Conservation (phyloP, 2,888 invertebrate species). For the Athrips mouffetella region DNA sequence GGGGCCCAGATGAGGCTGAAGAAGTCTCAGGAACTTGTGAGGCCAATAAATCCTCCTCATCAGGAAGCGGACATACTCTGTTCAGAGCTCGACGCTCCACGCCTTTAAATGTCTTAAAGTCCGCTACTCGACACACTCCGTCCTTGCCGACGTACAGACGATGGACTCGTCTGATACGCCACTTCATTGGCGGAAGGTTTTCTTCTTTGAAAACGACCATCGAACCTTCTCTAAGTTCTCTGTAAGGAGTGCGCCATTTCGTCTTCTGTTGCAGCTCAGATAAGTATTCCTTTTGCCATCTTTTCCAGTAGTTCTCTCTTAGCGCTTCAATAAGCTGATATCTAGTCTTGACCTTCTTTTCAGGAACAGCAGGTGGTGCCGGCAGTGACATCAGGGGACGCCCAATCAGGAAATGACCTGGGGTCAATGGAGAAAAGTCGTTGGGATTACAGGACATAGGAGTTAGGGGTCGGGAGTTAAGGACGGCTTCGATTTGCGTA, state of each 20-base stretch:
- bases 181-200: background rate
- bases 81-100: background rate
- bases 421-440: constrained; percentile 22
- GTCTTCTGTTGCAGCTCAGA: constrained; percentile 2
- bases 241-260: constrained; percentile 7
- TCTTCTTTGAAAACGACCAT: constrained; percentile 10
- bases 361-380: background rate
- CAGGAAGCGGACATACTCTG: background rate
- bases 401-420: constrained; percentile 25
- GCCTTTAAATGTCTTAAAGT: background rate
- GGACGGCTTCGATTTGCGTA: constrained; percentile 24
- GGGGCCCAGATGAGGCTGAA: background rate
- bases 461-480: constrained; percentile 25
- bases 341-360: background rate
- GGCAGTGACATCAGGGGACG: constrained; percentile 21
- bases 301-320: background rate
- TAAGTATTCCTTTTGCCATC: constrained; percentile 2
- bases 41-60: background rate
- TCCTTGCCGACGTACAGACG: background rate
- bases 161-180: background rate
- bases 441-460: constrained; percentile 23
- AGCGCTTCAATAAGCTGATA: background rate
- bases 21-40: background rate
- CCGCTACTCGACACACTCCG: background rate
- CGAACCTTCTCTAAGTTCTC: background rate